Base-by-base conservation (phyloP, 1,140 invertebrate genomes). In the Drosophila grimshawi region DNA sequence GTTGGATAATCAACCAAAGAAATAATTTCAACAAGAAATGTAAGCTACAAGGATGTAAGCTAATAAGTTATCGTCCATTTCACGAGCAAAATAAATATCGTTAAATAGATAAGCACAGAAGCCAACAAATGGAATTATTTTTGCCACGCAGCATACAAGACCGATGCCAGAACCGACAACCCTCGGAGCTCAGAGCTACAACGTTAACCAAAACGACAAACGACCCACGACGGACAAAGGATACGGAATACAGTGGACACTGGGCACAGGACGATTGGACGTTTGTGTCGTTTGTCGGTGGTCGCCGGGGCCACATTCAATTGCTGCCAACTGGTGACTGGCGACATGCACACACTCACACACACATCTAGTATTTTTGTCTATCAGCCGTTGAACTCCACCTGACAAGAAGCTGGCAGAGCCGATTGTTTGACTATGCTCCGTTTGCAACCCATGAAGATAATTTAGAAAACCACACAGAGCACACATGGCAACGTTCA, bases 81-180 rank as follows among this genome's bases (percentile, higher is more conserved):
- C 30, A 64, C 76, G 75, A 71, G 80, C 59, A 70, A 76, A 86
- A 82, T 76, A 81, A 86, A 81, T 81, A 75, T 86, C 73, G 76
- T 86, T 80, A 80, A 64, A 76, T 48, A 74, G 72, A 77, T 86
- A 86, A 80, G 83, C 75, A 88, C 79, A 77, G 60, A 69, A 82
- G 83, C 66, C 63, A 82, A 79, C 81, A 82, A 88, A 86, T 86
- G 74, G 76, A 76, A 76, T 82, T 82, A 81, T 75, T 80, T 60
- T 72, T 62, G 60, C 43, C 59, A 78, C 39, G 45, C 39, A 43
- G 71, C 27, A 48, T 4, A 55, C 6, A 48, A 41, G 37, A 62
- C 37, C 57, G 52, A 19, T 19, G 19, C 19, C 19, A 19, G 19
- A 45, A 59, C 43, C 30, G 8, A 59, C 32, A 43, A 55, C 11